phyloP scores from a whole-genome alignment of 2,797 vertebrate genomes.

The Poecilia picta region DNA sequence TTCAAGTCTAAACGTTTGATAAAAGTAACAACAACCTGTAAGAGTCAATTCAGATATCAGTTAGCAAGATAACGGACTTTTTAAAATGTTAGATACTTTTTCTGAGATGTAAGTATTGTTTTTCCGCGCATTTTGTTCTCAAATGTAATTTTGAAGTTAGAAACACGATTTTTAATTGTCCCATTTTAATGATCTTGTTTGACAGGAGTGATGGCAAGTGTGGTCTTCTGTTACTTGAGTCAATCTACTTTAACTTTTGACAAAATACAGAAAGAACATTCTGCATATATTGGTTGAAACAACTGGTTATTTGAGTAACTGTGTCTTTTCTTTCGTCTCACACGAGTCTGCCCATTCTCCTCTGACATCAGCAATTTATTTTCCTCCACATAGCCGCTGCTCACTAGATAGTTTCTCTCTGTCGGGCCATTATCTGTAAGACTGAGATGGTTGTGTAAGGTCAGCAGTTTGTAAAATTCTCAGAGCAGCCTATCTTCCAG shows the following conservation, averaged over 20 bases:
- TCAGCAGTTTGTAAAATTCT: slow-evolving; percentile 1
- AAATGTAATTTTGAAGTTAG: neutral
- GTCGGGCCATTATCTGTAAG: neutral
- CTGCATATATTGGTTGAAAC: neutral
- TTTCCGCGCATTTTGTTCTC: neutral
- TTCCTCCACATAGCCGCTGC: neutral
- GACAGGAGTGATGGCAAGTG: neutral
- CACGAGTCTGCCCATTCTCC: neutral
- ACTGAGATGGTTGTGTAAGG: neutral
- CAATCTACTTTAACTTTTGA: neutral
- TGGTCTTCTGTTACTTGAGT: neutral
- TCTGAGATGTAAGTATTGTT: neutral
- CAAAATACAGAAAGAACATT: neutral
- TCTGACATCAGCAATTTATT: neutral
- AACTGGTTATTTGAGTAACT: neutral
- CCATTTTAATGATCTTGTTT: neutral
- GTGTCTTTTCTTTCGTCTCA: neutral
- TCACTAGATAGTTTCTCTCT: neutral
- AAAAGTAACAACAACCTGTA: neutral
- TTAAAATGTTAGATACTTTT: neutral
- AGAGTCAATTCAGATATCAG: neutral
- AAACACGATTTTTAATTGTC: neutral
- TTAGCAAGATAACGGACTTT: neutral
- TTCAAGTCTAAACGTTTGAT: neutral
- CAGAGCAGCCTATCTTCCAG: neutral